Percentiles rank a stretch among this genome's conserved stretches.
phyloP scores from a whole-genome alignment of 2,797 vertebrate genomes.

The Sphenodon punctatus region DNA sequence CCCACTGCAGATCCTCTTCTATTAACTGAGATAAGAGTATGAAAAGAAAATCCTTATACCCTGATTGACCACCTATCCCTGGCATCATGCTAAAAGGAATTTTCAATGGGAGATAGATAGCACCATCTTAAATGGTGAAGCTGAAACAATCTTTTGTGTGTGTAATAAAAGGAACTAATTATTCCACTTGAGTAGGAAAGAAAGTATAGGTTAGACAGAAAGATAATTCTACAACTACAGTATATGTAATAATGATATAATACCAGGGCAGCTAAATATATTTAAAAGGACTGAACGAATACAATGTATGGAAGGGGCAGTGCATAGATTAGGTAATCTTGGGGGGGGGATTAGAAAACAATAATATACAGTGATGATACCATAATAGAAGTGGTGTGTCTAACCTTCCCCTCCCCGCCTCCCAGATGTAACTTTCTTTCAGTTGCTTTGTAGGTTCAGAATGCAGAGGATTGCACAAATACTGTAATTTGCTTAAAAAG shows the following conservation, averaged over 20 bases:
- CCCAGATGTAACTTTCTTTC: background rate
- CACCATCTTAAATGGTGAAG: background rate
- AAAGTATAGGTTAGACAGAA: slow-evolving; percentile 33
- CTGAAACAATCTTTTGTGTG: slow-evolving; percentile 6
- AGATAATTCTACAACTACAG: slow-evolving; percentile 14
- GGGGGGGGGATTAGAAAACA: background rate
- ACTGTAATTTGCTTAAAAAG: background rate
- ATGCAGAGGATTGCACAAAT: background rate
- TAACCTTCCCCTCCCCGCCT: too few relatives aligned
- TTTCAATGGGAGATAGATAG: slow-evolving; percentile 7
- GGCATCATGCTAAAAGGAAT: background rate
- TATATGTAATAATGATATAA: background rate
- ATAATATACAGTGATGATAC: background rate
- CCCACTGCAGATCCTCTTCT: background rate
- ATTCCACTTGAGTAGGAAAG: slow-evolving; percentile 42
- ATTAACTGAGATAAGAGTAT: slow-evolving; percentile 9
- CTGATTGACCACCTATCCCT: background rate
- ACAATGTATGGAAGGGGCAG: background rate
- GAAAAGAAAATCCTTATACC: slow-evolving; percentile 15
- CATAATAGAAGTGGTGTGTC: background rate
- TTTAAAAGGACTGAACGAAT: background rate
- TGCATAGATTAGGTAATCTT: background rate
- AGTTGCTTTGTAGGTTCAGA: background rate
- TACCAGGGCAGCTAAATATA: slow-evolving; percentile 14
- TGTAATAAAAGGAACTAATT: slow-evolving; percentile 45